Evolutionary conservation across 2,888 invertebrate species (phyloP).

Genomic region (Diarsia mendica): DNA sequence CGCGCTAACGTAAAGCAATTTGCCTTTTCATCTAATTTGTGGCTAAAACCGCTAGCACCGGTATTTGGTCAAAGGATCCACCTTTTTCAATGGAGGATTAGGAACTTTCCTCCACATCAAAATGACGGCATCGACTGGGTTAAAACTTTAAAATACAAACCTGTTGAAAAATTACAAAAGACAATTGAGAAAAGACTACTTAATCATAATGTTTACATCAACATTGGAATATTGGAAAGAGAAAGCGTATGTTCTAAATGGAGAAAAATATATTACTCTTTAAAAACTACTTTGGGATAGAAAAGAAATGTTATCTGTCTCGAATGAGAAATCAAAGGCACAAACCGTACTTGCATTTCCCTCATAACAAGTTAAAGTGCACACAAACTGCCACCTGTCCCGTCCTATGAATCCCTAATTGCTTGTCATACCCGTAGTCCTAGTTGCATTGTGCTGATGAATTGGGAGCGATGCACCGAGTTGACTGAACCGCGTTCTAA

Average conservation of each 20-base stretch:
- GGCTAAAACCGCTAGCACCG: not conserved
- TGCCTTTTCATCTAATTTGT: not conserved
- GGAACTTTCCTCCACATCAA: not conserved
- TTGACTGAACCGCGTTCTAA: conserved; percentile 79
- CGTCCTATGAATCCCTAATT: not conserved
- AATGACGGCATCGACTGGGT: not conserved
- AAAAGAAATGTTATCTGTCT: not conserved
- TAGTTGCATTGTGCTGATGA: conserved; percentile 49
- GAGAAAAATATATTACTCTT: not conserved
- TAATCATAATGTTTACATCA: not conserved
- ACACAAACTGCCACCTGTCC: conserved; percentile 15
- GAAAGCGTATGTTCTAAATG: not conserved
- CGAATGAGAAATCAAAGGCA: not conserved
- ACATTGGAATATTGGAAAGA: not conserved
- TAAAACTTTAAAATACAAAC: not conserved
- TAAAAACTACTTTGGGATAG: not conserved
- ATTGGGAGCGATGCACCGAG: conserved; percentile 66
- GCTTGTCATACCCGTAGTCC: conserved; percentile 20
- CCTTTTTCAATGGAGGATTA: not conserved
- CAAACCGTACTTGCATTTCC: not conserved
- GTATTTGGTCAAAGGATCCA: not conserved
- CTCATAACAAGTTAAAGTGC: not conserved
- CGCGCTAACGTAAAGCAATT: not conserved
- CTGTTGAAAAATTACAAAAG: not conserved
- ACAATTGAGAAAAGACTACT: not conserved